Evolutionary conservation across 1,140 invertebrate genomes (phyloP), one percentile per base, ranked within the genome.

Genomic region (Drosophila novamexicana): DNA sequence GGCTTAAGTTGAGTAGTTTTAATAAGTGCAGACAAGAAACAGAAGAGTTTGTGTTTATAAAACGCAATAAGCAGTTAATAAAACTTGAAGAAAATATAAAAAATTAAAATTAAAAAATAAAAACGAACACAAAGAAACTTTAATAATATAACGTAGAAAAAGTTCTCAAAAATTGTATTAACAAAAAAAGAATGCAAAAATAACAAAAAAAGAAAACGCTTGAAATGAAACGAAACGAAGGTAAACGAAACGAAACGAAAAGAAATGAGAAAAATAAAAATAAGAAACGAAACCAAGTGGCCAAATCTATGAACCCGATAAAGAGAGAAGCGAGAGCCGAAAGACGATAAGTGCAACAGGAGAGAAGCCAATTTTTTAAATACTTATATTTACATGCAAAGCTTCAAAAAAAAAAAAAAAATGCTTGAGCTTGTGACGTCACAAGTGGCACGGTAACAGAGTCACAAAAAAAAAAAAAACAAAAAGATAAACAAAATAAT

Each of bases 1-100:
- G 65, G 79, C 83, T 86, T 76, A 83, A 89, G 77, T 83, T 76
- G 82, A 88, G 84, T 88, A 88, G 83, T 89, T 89, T 76, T 88
- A 86, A 77, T 83, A 77, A 70, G 65, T 47, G 18, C 6, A 52
- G 65, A 63, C 78, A 75, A 63, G 59, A 67, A 45, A 40, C 1
- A 34, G 18, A 22, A 52, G 63, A 39, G 53, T 89, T 84, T 81
- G 85, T 88, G 85, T 90, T 88, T 88, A 83, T 89, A 90, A 89
- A 90, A 89, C 85, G 85, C 85, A 90, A 90, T 88, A 80, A 85
- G 70, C 82, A 86, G 82, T 79, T 76, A 77, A 81, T 75, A 76
- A 79, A 75, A 53, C 45, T 77, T 47, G 29, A 79, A 70, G 39
- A 69, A 77, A 69, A 45, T 18, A 39, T 49, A 63, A 75, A n/a